phyloP scores from a whole-genome alignment of 2,888 invertebrate species.

The Hetaerina titia region DNA sequence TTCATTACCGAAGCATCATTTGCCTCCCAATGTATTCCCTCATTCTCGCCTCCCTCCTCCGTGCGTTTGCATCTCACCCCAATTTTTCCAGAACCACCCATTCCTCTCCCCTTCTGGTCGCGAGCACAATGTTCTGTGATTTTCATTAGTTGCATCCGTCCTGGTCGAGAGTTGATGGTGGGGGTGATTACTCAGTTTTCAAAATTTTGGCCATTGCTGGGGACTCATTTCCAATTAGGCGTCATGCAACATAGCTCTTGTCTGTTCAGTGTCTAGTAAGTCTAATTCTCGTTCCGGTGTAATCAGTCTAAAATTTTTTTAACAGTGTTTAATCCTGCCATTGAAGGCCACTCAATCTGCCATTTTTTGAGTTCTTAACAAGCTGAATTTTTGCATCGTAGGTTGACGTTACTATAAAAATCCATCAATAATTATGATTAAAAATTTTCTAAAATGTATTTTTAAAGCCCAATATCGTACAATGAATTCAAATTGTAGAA shows the following conservation, averaged over 20 bases:
- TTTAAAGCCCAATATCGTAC: too few relatives aligned
- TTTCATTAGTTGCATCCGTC: conserved; percentile 5
- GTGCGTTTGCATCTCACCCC: not conserved
- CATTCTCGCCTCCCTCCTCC: not conserved
- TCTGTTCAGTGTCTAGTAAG: not conserved
- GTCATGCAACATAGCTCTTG: not conserved
- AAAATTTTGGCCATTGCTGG: not conserved
- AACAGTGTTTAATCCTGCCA: not conserved
- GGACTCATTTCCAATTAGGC: not conserved
- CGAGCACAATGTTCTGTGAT: not conserved
- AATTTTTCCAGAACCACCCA: not conserved
- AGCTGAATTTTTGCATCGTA: not conserved
- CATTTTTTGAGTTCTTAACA: not conserved
- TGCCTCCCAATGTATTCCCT: conserved; percentile 61
- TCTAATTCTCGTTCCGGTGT: too few relatives aligned
- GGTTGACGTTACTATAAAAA: not conserved
- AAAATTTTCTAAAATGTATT: too few relatives aligned
- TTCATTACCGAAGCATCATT: conserved; percentile 66
- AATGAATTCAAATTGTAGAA: too few relatives aligned
- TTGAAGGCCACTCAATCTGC: not conserved
- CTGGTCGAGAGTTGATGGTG: not conserved
- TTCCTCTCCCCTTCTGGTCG: too few relatives aligned
- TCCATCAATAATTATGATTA: too few relatives aligned
- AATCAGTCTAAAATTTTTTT: not conserved
- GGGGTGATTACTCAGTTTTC: not conserved